Evolutionary conservation across 2,888 invertebrate species (phyloP).

Genomic region (Machimus atricapillus): DNA sequence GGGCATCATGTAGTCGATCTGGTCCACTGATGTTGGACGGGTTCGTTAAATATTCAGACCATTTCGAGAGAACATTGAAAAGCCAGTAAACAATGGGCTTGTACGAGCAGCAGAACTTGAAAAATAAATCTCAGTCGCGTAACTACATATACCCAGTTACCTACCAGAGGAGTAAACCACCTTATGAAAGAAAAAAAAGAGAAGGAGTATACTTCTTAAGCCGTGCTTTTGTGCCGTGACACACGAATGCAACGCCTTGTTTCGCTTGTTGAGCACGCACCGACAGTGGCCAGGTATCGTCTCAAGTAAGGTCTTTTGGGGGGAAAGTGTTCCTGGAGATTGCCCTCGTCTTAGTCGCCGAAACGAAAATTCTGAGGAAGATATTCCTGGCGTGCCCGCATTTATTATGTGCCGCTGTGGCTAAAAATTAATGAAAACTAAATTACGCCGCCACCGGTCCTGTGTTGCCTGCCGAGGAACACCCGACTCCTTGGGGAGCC

Average conservation of each 20-base stretch:
- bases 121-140: neutral
- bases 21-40: neutral
- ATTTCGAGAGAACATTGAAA: neutral
- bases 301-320: neutral
- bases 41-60: slow-evolving; percentile 23
- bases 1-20: neutral
- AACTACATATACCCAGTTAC: neutral
- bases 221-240: neutral
- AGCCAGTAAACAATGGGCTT: slow-evolving; percentile 1
- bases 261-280: slow-evolving; percentile 22
- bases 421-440: slow-evolving; percentile 8
- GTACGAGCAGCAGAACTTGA: neutral
- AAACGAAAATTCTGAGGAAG: neutral
- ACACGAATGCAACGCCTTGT: neutral
- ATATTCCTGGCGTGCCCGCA: neutral
- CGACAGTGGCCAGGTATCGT: neutral
- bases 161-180: neutral
- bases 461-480: neutral
- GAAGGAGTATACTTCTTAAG: neutral
- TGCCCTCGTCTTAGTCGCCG: neutral
- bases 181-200: neutral
- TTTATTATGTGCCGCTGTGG: neutral
- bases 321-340: neutral
- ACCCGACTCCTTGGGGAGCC: neutral
- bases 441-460: neutral